phyloP scores from a whole-genome alignment of 2,888 invertebrate species.

The Ormyrus nitidulus region DNA sequence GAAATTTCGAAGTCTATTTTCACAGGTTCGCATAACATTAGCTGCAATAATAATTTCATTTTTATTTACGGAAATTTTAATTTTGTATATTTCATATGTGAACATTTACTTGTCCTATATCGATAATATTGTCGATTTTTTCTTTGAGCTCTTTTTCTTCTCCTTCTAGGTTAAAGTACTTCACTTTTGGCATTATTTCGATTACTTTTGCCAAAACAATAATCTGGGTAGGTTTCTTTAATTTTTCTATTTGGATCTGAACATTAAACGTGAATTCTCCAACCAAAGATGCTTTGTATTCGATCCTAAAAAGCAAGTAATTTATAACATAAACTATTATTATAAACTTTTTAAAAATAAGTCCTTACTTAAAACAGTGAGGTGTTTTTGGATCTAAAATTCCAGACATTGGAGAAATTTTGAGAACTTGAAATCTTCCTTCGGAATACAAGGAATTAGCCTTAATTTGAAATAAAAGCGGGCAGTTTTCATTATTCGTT shows the following conservation, averaged over 20 bases:
- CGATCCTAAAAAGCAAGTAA: slow-evolving; percentile 73
- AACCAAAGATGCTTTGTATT: slow-evolving; percentile 77
- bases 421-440: slow-evolving; percentile 77
- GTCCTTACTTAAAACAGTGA: too few species aligned
- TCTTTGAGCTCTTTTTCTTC: slow-evolving; percentile 63
- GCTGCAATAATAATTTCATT: slow-evolving; percentile 60
- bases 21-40: slow-evolving; percentile 64
- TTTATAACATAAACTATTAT: too few species aligned
- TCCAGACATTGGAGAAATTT: slow-evolving; percentile 77
- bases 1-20: slow-evolving; percentile 66
- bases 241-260: slow-evolving; percentile 77
- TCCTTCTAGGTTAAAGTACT: slow-evolving; percentile 70
- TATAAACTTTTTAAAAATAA: too few species aligned
- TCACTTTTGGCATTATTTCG: slow-evolving; percentile 77
- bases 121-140: slow-evolving; percentile 69
- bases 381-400: slow-evolving; percentile 66
- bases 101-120: slow-evolving; percentile 72
- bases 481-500: slow-evolving; percentile 78
- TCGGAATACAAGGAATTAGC: slow-evolving; percentile 78
- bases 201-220: slow-evolving; percentile 78
- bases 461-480: slow-evolving; percentile 77
- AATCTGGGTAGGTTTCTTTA: slow-evolving; percentile 77
- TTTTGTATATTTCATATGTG: background rate
- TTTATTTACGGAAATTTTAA: background rate
- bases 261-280: slow-evolving; percentile 79